Conservation (phyloP, 2,888 invertebrate genomes). For the Eledona agricola region DNA sequence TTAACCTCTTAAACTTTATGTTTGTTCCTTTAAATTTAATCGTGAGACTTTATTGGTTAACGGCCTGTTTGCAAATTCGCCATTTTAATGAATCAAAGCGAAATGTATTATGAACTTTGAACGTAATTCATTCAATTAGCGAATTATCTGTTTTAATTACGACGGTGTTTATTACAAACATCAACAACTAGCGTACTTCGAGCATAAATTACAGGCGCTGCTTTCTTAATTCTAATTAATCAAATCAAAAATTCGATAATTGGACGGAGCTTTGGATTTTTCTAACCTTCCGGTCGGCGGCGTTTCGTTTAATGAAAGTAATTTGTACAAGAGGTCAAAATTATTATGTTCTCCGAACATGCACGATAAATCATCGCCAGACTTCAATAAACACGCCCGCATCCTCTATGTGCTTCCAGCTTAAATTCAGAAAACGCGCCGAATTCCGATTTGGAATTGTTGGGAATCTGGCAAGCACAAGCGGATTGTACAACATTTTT, state of each 20-base stretch:
- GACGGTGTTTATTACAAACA: constrained; percentile 23
- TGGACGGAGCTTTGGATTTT: too few species aligned
- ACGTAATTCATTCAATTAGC: constrained; percentile 31
- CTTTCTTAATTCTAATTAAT: constrained; percentile 6
- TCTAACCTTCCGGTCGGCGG: too few species aligned
- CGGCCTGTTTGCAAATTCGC: constrained; percentile 45
- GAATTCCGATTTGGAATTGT: background rate
- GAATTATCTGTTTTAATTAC: constrained; percentile 33
- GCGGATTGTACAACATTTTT: too few species aligned
- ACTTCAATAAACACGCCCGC: constrained; percentile 7
- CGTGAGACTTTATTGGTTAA: constrained; percentile 34
- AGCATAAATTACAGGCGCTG: too few species aligned
- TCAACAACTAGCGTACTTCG: constrained; percentile 27
- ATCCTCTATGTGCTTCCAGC: background rate
- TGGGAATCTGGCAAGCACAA: background rate
- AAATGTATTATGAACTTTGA: constrained; percentile 28
- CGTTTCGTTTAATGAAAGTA: too few species aligned
- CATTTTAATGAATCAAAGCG: constrained; percentile 40
- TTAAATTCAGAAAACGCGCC: constrained; percentile 1
- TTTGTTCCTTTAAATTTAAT: constrained; percentile 39
- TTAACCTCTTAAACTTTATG: constrained; percentile 39
- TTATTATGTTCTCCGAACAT: background rate
- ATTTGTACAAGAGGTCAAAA: too few species aligned
- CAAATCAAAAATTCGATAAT: constrained; percentile 5
- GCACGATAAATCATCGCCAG: background rate